Evolutionary conservation across 2,888 invertebrate genomes (phyloP), one percentile per base, ranked within the genome.

Genomic region (Tiliacea citrago): DNA sequence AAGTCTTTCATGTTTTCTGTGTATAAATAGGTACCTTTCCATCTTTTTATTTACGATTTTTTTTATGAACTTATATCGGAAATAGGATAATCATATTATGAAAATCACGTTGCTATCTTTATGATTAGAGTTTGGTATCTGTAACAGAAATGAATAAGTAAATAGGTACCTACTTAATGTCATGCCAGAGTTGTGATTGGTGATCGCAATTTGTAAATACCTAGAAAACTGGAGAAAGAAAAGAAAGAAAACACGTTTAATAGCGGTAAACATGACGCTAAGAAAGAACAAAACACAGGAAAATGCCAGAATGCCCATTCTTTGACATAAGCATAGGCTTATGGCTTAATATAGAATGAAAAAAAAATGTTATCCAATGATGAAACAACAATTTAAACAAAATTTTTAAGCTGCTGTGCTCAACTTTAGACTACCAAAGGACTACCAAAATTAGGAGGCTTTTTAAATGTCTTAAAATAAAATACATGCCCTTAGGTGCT

Each of bases 1-100:
- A 74, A 82, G 74, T 60, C 58, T 79, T 67, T 69, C 42, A 63
- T 72, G 55, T 76, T 82, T 82, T 63, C 60, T 55, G 60, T 1
- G n/a, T 65, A 55, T 61, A 55, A 63, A 60, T 66, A 29, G 13
- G 29, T 18, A 8, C 8, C 9, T 42, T 18, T 57, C 9, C 2
- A 12, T 21, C 5, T 62, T 55, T 55, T 63, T 74, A 35, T 58
- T 53, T 42, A 45, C 3, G 45, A 8, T 18, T 24, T 53, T n/a
- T 24, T n/a, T 49, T 29, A 16, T 29, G 24, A 16, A 8, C 12
- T 6, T 13, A 2, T 21, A 72, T 16, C 3, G 12, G 16, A 53
- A 53, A 61, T 61, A 45, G 5, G 45, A 60, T 21, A n/a, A n/a
- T n/a, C n/a, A n/a, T n/a, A 7, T 29, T 35, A 45, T 24, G 13